These are phyloP conservation scores for Auanema freiburgensis DNA, from an alignment of 2,888 invertebrate genomes.

Conservation along the genomic window DNA sequence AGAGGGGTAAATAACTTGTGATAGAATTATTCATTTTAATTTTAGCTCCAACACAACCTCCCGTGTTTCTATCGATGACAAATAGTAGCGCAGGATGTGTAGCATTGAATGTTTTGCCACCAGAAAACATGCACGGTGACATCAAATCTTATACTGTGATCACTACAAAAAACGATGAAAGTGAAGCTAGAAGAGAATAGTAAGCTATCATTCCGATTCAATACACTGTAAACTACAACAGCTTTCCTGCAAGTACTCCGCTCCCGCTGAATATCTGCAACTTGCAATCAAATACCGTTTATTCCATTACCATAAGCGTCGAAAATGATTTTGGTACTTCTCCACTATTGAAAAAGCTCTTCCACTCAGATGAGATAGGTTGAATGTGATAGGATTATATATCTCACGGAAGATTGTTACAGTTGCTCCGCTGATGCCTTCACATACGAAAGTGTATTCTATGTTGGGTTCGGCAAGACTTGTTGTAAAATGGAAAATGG, in stretches of 20 bases:
- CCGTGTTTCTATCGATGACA: conserved; percentile 40
- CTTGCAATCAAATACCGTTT: conserved; percentile 40
- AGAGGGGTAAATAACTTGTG: no score
- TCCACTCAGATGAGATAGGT: conserved; percentile 48
- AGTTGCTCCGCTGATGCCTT: not conserved
- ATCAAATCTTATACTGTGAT: conserved; percentile 24
- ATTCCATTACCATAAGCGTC: conserved; percentile 46
- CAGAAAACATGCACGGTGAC: conserved; percentile 39
- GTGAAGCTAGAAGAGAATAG: conserved; percentile 5
- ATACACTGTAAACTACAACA: not conserved
- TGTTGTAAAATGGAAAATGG: not conserved
- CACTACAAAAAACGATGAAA: conserved; percentile 19
- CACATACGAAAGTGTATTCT: not conserved
- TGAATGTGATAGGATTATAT: no score
- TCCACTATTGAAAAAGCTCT: conserved; percentile 43
- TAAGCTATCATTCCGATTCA: conserved; percentile 9
- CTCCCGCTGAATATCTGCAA: conserved; percentile 32
- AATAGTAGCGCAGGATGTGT: conserved; percentile 53
- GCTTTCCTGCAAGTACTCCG: not conserved
- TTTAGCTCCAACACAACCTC: conserved; percentile 45
- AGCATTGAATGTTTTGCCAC: conserved; percentile 34
- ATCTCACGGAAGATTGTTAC: no score
- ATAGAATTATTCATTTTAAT: conserved; percentile 10
- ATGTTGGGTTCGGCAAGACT: not conserved
- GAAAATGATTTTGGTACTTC: conserved; percentile 57